These are phyloP conservation scores for Condylura cristata DNA, from an alignment of 2,113 vertebrate genomes.

Conservation along the genomic window DNA sequence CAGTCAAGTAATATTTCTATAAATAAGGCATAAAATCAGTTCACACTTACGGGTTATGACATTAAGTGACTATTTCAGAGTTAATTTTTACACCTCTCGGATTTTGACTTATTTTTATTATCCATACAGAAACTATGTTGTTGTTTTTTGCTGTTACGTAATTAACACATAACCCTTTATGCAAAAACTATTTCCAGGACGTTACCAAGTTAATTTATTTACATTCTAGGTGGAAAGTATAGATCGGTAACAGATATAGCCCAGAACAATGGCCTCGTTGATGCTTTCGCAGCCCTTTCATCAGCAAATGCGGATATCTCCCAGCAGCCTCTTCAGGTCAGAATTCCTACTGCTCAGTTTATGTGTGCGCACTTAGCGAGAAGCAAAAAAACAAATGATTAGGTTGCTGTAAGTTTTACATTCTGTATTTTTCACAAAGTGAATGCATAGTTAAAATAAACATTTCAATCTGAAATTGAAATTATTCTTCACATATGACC, in stretches of 20 bases:
- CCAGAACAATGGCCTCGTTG: conserved; percentile 77
- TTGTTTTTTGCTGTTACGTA: not conserved
- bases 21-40: not conserved
- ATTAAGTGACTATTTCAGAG: not conserved
- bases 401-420: not conserved
- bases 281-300: conserved; percentile 79
- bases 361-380: not conserved
- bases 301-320: conserved; percentile 72
- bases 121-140: not conserved
- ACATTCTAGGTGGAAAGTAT: conserved; percentile 79
- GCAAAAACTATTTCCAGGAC: not conserved
- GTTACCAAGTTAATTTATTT: not conserved
- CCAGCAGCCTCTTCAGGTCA: conserved; percentile 85
- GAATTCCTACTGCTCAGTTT: not conserved
- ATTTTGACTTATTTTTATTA: not conserved
- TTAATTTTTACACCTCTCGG: not conserved
- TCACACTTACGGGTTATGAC: not conserved
- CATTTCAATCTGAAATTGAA: not conserved
- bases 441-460: conserved; percentile 40
- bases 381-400: not conserved
- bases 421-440: not conserved
- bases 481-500: not conserved
- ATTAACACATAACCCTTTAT: not conserved
- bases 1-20: not conserved
- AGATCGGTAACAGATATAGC: conserved; percentile 46